Percentiles rank a stretch among this genome's conserved stretches.
phyloP scores from a whole-genome alignment of 2,888 invertebrate genomes.

The Lycophotia porphyrea region DNA sequence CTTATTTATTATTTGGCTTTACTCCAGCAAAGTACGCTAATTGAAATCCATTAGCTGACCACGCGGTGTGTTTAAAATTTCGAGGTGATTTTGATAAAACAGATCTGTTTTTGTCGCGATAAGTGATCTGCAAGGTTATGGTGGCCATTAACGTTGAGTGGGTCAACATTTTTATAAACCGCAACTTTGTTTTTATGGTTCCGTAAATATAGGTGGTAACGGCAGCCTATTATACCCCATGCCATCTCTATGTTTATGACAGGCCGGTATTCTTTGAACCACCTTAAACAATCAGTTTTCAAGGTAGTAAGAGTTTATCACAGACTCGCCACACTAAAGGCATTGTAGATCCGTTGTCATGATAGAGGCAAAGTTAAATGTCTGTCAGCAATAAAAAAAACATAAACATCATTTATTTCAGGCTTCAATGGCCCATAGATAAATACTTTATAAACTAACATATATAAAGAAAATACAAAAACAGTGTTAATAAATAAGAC shows the following conservation, averaged over 20 bases:
- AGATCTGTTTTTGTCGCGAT: constrained; percentile 18
- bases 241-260: background rate
- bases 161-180: background rate
- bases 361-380: background rate
- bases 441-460: too few species aligned
- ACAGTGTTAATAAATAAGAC: too few species aligned
- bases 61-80: constrained; percentile 17
- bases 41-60: constrained; percentile 50
- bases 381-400: too few species aligned
- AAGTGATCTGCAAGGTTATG: constrained; percentile 21
- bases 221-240: background rate
- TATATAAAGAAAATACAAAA: too few species aligned
- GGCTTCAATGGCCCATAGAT: too few species aligned
- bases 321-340: background rate
- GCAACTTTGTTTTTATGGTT: background rate
- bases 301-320: background rate
- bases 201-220: background rate
- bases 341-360: background rate
- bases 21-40: constrained; percentile 27
- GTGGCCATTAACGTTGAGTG: background rate
- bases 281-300: background rate
- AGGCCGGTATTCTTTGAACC: background rate
- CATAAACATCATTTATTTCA: too few species aligned
- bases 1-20: background rate
- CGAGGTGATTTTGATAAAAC: constrained; percentile 33